Evolutionary conservation across 1,140 invertebrate genomes (phyloP), one percentile per base, ranked within the genome.

Genomic region (Orchesella cincta): DNA sequence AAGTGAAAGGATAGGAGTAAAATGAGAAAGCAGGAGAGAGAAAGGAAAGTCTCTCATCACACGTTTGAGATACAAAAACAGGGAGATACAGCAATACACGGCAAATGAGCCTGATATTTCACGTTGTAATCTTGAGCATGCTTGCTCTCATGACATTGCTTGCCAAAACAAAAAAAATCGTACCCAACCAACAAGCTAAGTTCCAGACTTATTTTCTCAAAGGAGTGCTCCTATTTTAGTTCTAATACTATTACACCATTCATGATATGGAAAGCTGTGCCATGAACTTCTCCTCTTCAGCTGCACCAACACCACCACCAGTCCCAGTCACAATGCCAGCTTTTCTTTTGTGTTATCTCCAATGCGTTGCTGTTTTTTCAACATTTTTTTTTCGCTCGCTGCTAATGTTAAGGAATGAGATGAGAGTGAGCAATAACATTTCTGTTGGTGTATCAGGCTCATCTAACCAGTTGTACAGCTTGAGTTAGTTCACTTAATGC

Each of bases 231-330:
- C 5, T 26, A 57, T 57, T 57, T 57, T 23, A 57, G 3, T 57
- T 57, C 14, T 57, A 26, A 23, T 57, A 26, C 14, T 26, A 57
- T 57, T 57, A 57, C 26, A 57, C 54, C 54, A 57, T 57, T 57
- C 54, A 57, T 57, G 54, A 57, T 57, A n/a, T 57, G 54, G 54
- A 57, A 57, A 23, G 26, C 54, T 57, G 54, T 57, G 54, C 54
- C 54, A 57, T 57, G 54, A 57, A 57, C 54, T 26, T 57, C 23
- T 57, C 5, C 26, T 16, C 8, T 57, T 57, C 54, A 57, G 54
- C 54, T 57, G 54, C 54, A n/a, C n/a, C n/a, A 3, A 57, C 23
- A 16, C 54, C 23, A 57, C 14, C 54, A 26, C 8, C 54, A 57
- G 39, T 46, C 39, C 39, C 20, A 46, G 39, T 12, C 39, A 57